Percentiles rank a stretch among this genome's conserved stretches.
phyloP scores from a whole-genome alignment of 1,140 invertebrate species.

The Maconellicoccus hirsutus region DNA sequence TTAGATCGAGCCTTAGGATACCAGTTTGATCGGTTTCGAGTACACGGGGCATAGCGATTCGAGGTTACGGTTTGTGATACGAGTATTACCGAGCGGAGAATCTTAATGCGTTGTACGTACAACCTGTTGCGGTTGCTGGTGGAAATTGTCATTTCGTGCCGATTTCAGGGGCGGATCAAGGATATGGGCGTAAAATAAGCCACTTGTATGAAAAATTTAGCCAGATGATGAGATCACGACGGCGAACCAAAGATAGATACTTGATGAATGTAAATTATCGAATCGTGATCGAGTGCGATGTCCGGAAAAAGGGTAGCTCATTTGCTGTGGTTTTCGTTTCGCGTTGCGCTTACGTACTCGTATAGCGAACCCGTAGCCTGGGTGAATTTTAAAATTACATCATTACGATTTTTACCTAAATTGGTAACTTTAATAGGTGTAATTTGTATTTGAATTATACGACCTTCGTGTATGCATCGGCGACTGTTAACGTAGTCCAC shows the following conservation, averaged over 20 bases:
- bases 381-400: background rate
- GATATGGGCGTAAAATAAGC: background rate
- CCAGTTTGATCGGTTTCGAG: background rate
- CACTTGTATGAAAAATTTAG: background rate
- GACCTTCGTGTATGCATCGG: no score
- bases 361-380: no score
- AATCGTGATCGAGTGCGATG: background rate
- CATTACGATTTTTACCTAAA: background rate
- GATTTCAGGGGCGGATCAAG: background rate
- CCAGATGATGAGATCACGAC: background rate
- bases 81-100: background rate
- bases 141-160: background rate
- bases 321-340: no score
- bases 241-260: background rate
- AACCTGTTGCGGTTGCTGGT: no score
- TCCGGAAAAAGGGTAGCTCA: background rate
- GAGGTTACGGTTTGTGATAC: background rate
- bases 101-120: background rate
- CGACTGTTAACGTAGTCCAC: no score
- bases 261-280: background rate
- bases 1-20: background rate
- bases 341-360: no score
- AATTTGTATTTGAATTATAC: background rate
- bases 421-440: background rate
- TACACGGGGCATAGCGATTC: background rate